Evolutionary conservation across 2,797 vertebrate genomes (phyloP).

Genomic region (Malurus splendens): DNA sequence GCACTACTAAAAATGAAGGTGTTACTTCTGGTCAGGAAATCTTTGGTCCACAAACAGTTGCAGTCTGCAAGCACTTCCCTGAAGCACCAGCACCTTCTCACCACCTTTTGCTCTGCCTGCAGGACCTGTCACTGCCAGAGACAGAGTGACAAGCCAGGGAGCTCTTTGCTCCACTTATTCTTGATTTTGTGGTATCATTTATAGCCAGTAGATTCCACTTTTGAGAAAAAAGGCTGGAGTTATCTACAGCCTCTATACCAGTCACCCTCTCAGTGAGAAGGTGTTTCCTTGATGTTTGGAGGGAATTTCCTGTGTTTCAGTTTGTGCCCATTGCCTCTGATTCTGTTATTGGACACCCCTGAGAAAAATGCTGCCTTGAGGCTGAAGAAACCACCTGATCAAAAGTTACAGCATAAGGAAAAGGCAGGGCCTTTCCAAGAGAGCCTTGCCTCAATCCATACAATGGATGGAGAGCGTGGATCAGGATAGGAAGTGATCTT

Average conservation of each 20-base stretch:
- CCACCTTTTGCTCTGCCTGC: not conserved
- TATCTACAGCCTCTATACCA: not conserved
- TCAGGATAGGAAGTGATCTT: not conserved
- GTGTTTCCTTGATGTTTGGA: not conserved
- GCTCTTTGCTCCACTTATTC: not conserved
- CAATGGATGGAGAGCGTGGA: rapidly evolving
- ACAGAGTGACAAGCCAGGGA: not conserved
- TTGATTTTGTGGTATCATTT: not conserved
- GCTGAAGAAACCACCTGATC: not conserved
- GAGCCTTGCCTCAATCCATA: not conserved
- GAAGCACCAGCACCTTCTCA: not conserved
- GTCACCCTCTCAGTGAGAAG: not conserved
- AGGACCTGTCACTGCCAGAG: not conserved
- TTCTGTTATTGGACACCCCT: not conserved
- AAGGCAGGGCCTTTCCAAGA: not conserved
- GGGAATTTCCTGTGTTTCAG: not conserved
- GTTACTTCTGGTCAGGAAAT: not conserved
- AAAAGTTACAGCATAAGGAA: not conserved
- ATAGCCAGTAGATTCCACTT: not conserved
- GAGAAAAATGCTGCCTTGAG: not conserved
- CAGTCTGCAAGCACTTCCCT: not conserved
- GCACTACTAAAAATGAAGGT: not conserved
- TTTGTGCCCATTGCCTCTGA: not conserved
- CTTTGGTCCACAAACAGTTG: not conserved
- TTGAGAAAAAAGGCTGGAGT: not conserved